A percentile compares a stretch with the other conserved stretches of the same genome.
Evolutionary conservation across 2,113 vertebrate genomes (phyloP).

Genomic region (Menidia beryllina): DNA sequence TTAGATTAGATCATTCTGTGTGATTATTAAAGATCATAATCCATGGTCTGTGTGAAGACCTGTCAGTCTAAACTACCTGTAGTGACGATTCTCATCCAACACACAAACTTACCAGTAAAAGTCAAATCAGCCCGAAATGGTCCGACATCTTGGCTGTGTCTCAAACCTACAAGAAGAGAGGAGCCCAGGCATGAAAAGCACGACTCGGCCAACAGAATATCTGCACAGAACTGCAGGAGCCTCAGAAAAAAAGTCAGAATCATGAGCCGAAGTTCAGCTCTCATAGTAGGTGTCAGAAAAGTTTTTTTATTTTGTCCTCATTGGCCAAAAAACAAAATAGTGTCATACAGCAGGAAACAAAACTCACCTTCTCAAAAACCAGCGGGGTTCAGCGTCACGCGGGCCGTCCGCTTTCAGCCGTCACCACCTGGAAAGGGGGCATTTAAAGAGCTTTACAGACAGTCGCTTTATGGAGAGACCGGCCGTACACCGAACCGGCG

Average conservation of each 20-base stretch:
- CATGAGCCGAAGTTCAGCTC: constrained; percentile 62
- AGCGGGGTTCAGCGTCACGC: no score
- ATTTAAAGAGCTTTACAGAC: not conserved
- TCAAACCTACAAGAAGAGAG: constrained; percentile 1
- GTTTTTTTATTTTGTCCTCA: constrained; percentile 61
- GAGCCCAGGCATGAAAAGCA: not conserved
- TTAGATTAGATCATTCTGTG: not conserved
- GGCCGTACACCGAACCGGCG: no score
- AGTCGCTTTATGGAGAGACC: not conserved
- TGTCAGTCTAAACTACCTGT: no score
- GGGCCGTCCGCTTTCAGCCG: not conserved
- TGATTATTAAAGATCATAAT: not conserved
- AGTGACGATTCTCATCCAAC: no score
- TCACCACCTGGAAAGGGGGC: constrained; percentile 1
- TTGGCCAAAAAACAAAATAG: constrained; percentile 21
- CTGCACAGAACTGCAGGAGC: not conserved
- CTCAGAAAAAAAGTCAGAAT: constrained; percentile 60
- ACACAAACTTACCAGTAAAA: constrained; percentile 2
- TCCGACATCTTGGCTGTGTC: not conserved
- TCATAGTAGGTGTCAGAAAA: constrained; percentile 79
- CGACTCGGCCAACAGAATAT: no score
- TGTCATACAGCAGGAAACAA: fast-evolving
- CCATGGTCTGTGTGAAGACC: not conserved
- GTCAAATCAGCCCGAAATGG: not conserved
- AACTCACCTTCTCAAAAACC: constrained; percentile 32